A percentile compares a stretch with the other conserved stretches of the same genome.
phyloP scores from a whole-genome alignment of 2,888 invertebrate genomes.

The Molanna angustata region DNA sequence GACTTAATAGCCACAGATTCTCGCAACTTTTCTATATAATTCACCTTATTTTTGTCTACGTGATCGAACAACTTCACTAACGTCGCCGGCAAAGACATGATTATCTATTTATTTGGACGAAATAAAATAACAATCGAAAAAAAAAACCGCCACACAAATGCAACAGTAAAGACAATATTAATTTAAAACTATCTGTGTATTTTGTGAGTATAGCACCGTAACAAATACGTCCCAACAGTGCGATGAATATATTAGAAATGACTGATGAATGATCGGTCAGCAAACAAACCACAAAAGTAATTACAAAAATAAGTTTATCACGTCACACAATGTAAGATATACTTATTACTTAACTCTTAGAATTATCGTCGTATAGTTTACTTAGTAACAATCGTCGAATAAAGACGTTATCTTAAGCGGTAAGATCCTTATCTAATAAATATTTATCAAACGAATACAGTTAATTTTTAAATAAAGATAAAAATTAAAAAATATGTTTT shows the following conservation, averaged over 20 bases:
- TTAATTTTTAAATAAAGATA: neutral
- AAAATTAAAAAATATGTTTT: too few species aligned
- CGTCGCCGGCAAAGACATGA: slow-evolving; percentile 44
- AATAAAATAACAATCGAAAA: neutral
- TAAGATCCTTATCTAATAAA: too few species aligned
- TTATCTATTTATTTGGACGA: slow-evolving; percentile 8
- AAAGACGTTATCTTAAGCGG: too few species aligned
- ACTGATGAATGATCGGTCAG: too few species aligned
- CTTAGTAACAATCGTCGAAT: too few species aligned
- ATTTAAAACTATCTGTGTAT: neutral
- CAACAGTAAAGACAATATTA: neutral
- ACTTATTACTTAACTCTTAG: too few species aligned
- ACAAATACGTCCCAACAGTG: neutral
- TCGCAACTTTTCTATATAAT: slow-evolving; percentile 74
- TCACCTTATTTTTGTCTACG: slow-evolving; percentile 72
- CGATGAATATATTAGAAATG: slow-evolving; percentile 11
- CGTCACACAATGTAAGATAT: too few species aligned
- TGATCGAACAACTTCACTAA: slow-evolving; percentile 58
- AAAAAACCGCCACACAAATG: neutral
- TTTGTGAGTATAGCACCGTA: too few species aligned
- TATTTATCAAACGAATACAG: neutral
- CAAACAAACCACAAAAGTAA: too few species aligned
- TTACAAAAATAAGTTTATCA: too few species aligned
- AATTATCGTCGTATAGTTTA: too few species aligned
- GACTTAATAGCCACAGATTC: slow-evolving; percentile 92